Base-by-base conservation (phyloP, 2,113 vertebrate genomes). In the Hystrix cristata region DNA sequence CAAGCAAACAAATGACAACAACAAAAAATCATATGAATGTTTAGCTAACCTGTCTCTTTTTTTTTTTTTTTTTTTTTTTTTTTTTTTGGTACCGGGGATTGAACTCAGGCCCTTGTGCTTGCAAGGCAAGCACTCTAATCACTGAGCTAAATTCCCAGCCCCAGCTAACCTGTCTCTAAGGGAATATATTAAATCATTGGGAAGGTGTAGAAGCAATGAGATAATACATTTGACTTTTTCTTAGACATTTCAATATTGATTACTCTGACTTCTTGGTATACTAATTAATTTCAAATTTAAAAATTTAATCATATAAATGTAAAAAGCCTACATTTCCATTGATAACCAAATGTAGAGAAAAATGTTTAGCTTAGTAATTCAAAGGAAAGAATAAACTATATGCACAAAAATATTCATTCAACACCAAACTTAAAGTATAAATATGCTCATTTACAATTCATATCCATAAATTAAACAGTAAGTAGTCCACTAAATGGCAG, bases 251-350 rank as follows among this genome's bases (percentile, higher is more conserved):
- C 43, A n/a, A 69, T 31, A 69, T 85, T 29, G 74, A 88, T 65
- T 90, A 90, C 34, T 51, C 59, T 72, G 27, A 71, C 48, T 83
- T 16, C 62, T 87, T 67, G 9, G 60, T 46, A 71, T 87, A 84
- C 59, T 90, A 86, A 91, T 13, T 80, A 57, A 90, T 97, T 83
- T 83, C 67, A 85, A 65, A 84, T 94, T 81, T 72, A 84, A 79
- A 88, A 72, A 85, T 64, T 55, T 83, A 79, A 59, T 84, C 67
- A 92, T 18, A 85, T 86, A 95, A 95, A 97, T 59, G 57, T 76
- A 43, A 71, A 81, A 85, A 53, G 51, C 14, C 57, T 57, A 69
- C 57, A 51, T 74, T 89, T 86, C 57, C 48, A 82, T 21, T 65
- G 34, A 79, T 85, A 95, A 76, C 5, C 79, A 94, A 94, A 87